These are phyloP conservation scores for Phyllotreta striolata DNA, from an alignment of 2,888 invertebrate genomes.

Conservation along the genomic window DNA sequence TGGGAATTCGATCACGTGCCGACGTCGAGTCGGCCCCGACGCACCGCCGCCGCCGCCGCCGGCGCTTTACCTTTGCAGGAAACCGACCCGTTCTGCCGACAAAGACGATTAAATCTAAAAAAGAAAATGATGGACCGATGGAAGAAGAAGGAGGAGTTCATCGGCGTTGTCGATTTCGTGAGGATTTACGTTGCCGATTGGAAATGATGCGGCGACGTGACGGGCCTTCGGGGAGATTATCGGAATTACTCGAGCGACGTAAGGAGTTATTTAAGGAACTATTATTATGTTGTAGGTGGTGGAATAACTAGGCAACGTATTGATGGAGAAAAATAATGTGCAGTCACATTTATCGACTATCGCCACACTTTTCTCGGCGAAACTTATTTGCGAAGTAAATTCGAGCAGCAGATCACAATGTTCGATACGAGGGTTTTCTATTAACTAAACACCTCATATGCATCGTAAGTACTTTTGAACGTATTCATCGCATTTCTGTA, in stretches of 20 bases:
- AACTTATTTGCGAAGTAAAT: too few relatives aligned
- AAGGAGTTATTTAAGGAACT: background rate
- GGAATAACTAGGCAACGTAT: too few relatives aligned
- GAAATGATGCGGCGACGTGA: slow-evolving; percentile 19
- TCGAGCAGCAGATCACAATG: background rate
- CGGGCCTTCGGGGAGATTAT: slow-evolving; percentile 1
- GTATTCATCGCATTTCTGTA: too few relatives aligned
- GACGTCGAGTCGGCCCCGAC: slow-evolving; percentile 9
- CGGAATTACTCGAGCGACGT: background rate
- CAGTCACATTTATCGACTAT: too few relatives aligned
- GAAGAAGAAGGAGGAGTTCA: slow-evolving; percentile 1
- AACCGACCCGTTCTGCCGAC: slow-evolving; percentile 38
- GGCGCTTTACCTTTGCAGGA: slow-evolving; percentile 48
- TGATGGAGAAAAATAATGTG: too few relatives aligned
- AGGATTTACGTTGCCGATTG: slow-evolving; percentile 16
- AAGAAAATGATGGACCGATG: too few relatives aligned
- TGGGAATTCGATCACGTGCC: slow-evolving; percentile 57
- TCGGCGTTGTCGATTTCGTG: slow-evolving; percentile 22
- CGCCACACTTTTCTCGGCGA: too few relatives aligned
- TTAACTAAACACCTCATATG: slow-evolving; percentile 20
- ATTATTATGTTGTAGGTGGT: too few relatives aligned
- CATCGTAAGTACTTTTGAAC: background rate
- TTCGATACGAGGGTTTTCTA: slow-evolving; percentile 9
- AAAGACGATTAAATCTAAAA: slow-evolving; percentile 43
- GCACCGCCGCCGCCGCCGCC: slow-evolving; percentile 14